phyloP scores from a whole-genome alignment of 2,797 vertebrate species.

The Poliocrania exsul region DNA sequence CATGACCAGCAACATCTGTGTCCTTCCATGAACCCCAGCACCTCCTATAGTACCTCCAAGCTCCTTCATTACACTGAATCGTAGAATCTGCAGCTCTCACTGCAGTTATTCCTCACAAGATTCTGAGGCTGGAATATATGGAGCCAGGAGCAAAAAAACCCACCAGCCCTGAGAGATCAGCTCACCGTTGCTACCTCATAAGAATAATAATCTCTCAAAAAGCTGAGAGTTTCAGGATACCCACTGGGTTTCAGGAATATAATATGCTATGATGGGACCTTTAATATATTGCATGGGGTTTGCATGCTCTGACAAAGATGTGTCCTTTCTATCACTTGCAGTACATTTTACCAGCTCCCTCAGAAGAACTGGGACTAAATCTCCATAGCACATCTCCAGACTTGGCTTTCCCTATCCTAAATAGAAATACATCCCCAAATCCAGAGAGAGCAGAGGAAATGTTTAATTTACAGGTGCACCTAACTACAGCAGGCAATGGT shows the following conservation, averaged over 20 bases:
- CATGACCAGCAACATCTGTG: background rate
- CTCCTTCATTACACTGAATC: background rate
- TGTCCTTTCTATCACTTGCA: background rate
- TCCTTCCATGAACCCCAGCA: background rate
- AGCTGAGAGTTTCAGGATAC: background rate
- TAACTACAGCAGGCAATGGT: background rate
- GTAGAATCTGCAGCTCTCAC: background rate
- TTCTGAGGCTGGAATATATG: background rate
- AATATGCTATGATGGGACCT: background rate
- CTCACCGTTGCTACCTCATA: background rate
- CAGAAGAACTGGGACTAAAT: background rate
- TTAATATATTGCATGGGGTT: background rate
- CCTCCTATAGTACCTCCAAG: background rate
- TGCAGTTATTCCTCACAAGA: background rate
- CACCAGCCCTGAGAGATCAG: background rate
- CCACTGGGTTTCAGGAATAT: background rate
- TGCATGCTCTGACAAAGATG: background rate
- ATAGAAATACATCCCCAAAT: background rate
- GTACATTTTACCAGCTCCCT: background rate
- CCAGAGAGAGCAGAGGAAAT: accelerated
- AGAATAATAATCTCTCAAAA: background rate
- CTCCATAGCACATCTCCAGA: background rate
- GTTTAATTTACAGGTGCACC: background rate
- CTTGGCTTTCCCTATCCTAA: background rate
- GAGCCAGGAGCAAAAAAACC: background rate